Evolutionary conservation across 2,888 invertebrate species (phyloP).

Genomic region (Diplazon laetatorius): DNA sequence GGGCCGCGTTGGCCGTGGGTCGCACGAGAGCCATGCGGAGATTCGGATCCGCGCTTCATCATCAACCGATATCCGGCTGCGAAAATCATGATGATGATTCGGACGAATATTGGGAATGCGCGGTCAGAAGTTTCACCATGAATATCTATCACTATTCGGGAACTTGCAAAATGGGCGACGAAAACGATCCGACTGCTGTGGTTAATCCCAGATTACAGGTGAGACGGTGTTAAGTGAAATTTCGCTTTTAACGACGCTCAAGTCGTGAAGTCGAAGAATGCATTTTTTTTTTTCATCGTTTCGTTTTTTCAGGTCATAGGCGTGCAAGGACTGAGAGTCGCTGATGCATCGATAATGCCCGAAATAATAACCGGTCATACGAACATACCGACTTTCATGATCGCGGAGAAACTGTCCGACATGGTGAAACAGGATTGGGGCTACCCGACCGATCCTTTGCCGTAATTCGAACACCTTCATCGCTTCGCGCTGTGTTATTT

Average conservation of each 20-base stretch:
- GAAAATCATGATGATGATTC: slow-evolving; percentile 82
- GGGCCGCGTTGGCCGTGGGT: slow-evolving; percentile 84
- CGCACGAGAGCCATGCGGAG: slow-evolving; percentile 84
- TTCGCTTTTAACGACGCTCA: no score
- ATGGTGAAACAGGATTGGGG: slow-evolving; percentile 85
- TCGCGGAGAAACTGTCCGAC: slow-evolving; percentile 88
- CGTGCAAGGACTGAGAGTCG: slow-evolving; percentile 85
- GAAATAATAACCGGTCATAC: slow-evolving; percentile 86
- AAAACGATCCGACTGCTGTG: slow-evolving; percentile 84
- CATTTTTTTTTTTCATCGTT: background rate
- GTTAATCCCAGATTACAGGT: slow-evolving; percentile 86
- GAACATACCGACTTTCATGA: slow-evolving; percentile 87
- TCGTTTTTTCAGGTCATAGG: slow-evolving; percentile 79
- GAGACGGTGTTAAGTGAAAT: slow-evolving; percentile 66
- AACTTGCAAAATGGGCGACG: slow-evolving; percentile 88
- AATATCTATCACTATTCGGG: slow-evolving; percentile 86
- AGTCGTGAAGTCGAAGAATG: background rate
- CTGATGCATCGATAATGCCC: slow-evolving; percentile 87
- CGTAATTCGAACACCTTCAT: slow-evolving; percentile 14
- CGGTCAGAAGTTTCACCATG: slow-evolving; percentile 83
- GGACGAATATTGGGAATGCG: slow-evolving; percentile 87
- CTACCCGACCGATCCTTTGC: slow-evolving; percentile 54
- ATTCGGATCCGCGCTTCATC: slow-evolving; percentile 84
- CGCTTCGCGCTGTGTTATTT: background rate
- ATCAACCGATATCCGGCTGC: slow-evolving; percentile 84